These are phyloP conservation scores for Sarcophaga bullata DNA, from an alignment of 1,140 invertebrate species.

Conservation along the genomic window DNA sequence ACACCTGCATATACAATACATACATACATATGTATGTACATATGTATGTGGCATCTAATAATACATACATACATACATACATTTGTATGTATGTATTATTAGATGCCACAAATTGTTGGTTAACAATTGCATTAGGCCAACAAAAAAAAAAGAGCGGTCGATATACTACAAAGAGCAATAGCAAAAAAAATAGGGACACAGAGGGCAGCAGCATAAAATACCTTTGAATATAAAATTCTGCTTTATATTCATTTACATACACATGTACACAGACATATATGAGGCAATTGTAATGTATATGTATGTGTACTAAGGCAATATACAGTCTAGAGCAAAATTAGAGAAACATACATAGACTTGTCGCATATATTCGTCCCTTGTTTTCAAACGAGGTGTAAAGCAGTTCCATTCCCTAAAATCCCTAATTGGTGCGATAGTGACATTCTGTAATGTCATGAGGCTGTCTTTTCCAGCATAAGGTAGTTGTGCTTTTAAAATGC, in stretches of 20 bases:
- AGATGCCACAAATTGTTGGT: slow-evolving; percentile 13
- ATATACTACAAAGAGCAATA: neutral
- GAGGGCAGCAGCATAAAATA: neutral
- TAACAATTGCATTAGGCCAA: slow-evolving; percentile 12
- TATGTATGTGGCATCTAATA: too few relatives aligned
- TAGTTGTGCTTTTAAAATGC: too few relatives aligned
- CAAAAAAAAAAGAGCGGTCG: neutral
- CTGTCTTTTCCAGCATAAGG: too few relatives aligned
- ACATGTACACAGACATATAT: neutral
- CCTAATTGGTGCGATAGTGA: too few relatives aligned
- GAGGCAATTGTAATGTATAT: neutral
- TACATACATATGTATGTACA: too few relatives aligned
- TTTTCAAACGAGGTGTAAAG: too few relatives aligned
- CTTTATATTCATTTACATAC: too few relatives aligned
- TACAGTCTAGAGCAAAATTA: neutral
- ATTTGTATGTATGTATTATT: neutral
- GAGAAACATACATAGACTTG: neutral
- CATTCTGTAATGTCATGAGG: too few relatives aligned
- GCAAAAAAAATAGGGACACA: neutral
- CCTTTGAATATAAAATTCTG: neutral
- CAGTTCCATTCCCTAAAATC: too few relatives aligned
- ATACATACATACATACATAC: too few relatives aligned
- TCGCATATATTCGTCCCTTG: too few relatives aligned
- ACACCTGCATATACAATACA: too few relatives aligned
- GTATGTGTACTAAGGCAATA: neutral